Evolutionary conservation across 2,113 vertebrate genomes (phyloP), one percentile per base, ranked within the genome.

Genomic region (Lophius piscatorius): DNA sequence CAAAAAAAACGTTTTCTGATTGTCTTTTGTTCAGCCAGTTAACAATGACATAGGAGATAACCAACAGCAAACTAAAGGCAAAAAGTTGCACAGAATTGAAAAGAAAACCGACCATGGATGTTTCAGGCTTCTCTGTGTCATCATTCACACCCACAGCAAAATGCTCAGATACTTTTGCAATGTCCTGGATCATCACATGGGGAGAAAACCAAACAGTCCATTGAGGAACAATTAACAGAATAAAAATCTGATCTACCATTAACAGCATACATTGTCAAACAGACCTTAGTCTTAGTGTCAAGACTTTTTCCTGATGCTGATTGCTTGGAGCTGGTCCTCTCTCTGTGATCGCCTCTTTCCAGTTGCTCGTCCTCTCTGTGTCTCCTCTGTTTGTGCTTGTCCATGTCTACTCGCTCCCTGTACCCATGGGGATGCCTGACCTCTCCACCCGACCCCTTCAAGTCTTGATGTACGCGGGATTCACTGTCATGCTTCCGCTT

Each of bases 211-310:
- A 58, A 11, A 5, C 7, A 16, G 5, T 22, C 12, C 6, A 14
- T 52, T 3, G 54, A 2, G 13, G 7, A 49, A 31, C 3, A 3
- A 18, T 23, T 12, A 13, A 28, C 1, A 20, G 23, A 39, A 14
- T 9, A 54, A 13, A 16, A 23, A 35, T 11, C 2, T n/a, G n/a
- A n/a, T n/a, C n/a, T n/a, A n/a, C n/a, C n/a, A n/a, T n/a, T n/a
- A n/a, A n/a, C 9, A 40, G 44, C 13, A 18, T 16, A 13, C 2
- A 47, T 33, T 16, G 21, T 35, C 10, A 13, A 9, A 66, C 80
- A 18, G 70, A 96, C 95, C 93, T 84, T 68, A 12, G 49, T 74
- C 65, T 57, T 71, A 17, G 20, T 56, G 6, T 78, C 66, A 14
- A 38, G 46, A 35, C 56, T 71, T 72, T 41, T 56, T 9, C 57